phyloP scores from a whole-genome alignment of 2,888 invertebrate genomes.

The Trissonchulus sp. region DNA sequence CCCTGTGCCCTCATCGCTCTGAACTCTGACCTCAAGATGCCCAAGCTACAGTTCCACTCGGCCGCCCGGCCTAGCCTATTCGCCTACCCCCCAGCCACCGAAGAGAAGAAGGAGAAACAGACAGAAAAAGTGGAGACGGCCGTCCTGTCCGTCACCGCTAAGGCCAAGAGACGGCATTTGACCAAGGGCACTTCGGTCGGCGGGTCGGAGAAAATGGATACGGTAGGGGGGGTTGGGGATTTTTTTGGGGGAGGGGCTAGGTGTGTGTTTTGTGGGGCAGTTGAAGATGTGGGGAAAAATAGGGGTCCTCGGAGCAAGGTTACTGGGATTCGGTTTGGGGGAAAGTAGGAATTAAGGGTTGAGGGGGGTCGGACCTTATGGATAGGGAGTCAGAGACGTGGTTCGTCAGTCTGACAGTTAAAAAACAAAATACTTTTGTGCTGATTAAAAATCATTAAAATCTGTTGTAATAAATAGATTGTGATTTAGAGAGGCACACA shows the following conservation, averaged over 20 bases:
- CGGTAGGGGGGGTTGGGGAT: slow-evolving; percentile 49
- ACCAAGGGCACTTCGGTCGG: slow-evolving; percentile 67
- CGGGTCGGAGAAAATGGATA: slow-evolving; percentile 71
- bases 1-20: slow-evolving; percentile 91
- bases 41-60: slow-evolving; percentile 78
- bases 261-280: slow-evolving; percentile 16
- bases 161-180: slow-evolving; percentile 65
- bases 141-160: slow-evolving; percentile 89
- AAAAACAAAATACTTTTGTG: too few relatives aligned
- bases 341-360: too few relatives aligned
- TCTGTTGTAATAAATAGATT: too few relatives aligned
- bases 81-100: slow-evolving; percentile 91
- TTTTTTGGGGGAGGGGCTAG: background rate
- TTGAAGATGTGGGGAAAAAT: slow-evolving; percentile 33
- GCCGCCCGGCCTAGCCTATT: slow-evolving; percentile 88
- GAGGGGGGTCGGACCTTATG: too few relatives aligned
- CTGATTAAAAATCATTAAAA: too few relatives aligned
- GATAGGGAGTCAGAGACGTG: too few relatives aligned
- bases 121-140: slow-evolving; percentile 96
- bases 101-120: slow-evolving; percentile 97
- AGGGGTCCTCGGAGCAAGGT: too few relatives aligned
- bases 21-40: slow-evolving; percentile 72
- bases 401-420: too few relatives aligned
- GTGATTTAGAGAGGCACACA: too few relatives aligned
- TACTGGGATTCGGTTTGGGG: too few relatives aligned